phyloP scores from a whole-genome alignment of 2,113 vertebrate species.

The Podarcis raffonei region DNA sequence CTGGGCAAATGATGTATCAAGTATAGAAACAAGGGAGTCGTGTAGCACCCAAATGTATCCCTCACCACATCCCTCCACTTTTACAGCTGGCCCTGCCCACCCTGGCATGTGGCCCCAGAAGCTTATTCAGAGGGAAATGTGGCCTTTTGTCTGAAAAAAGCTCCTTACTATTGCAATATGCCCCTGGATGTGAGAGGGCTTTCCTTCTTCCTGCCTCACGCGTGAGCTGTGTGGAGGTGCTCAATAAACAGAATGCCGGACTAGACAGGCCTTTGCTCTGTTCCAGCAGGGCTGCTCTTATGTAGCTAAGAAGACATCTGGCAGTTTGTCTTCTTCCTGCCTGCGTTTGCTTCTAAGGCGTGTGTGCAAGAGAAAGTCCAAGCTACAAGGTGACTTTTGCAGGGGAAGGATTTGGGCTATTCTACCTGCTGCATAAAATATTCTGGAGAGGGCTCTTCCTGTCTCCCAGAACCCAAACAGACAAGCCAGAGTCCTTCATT shows the following conservation, averaged over 20 bases:
- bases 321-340: background rate
- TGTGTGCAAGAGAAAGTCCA: background rate
- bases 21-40: no score
- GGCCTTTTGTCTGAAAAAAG: no score
- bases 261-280: background rate
- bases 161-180: no score
- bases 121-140: no score
- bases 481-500: background rate
- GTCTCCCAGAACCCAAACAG: background rate
- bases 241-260: background rate
- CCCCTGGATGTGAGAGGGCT: background rate
- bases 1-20: background rate
- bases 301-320: background rate
- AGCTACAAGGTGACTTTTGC: no score
- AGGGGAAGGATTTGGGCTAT: background rate
- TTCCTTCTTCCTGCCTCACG: background rate
- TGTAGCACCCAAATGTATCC: no score
- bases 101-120: no score
- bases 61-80: no score
- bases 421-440: background rate
- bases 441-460: background rate
- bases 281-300: background rate
- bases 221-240: no score
- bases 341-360: background rate
- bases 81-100: no score